A percentile compares a stretch with the other conserved stretches of the same genome.
These are phyloP conservation scores for Cydia strobilella DNA, from an alignment of 1,140 invertebrate genomes.

Conservation along the genomic window DNA sequence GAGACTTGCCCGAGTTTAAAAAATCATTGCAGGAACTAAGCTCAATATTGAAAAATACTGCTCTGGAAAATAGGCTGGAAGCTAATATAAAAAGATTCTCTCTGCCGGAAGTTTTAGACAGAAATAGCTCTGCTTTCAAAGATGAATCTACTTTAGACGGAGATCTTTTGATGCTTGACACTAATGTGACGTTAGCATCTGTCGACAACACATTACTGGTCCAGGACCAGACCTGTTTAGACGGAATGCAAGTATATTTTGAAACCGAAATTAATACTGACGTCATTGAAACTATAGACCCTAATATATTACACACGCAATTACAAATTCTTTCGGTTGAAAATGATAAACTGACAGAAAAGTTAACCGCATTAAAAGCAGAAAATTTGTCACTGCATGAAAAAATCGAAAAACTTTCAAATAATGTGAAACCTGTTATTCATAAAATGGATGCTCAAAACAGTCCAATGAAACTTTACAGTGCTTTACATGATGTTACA, in stretches of 20 bases:
- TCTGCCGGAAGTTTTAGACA: constrained; percentile 56
- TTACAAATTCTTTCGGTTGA: constrained; percentile 34
- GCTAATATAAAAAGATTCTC: constrained; percentile 59
- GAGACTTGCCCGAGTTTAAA: constrained; percentile 67
- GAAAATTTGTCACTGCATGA: constrained; percentile 59
- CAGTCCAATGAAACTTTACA: constrained; percentile 45
- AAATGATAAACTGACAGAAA: constrained; percentile 33
- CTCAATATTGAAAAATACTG: constrained; percentile 50
- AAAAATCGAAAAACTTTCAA: constrained; percentile 45
- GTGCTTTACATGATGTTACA: neutral
- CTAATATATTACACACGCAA: constrained; percentile 30
- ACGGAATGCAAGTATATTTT: constrained; percentile 53
- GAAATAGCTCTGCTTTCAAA: constrained; percentile 52
- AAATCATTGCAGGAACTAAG: constrained; percentile 60
- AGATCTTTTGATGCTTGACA: constrained; percentile 73
- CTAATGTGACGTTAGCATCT: constrained; percentile 63
- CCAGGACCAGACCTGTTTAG: constrained; percentile 65
- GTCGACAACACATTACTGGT: constrained; percentile 61
- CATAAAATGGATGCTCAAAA: constrained; percentile 41
- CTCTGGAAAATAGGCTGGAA: constrained; percentile 43
- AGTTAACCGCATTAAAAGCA: constrained; percentile 38
- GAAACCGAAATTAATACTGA: constrained; percentile 49
- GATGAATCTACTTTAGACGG: constrained; percentile 70
- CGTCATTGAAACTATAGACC: constrained; percentile 44
- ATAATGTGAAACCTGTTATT: constrained; percentile 35